phyloP scores from a whole-genome alignment of 2,888 invertebrate species.

The Cerastis leucographa region DNA sequence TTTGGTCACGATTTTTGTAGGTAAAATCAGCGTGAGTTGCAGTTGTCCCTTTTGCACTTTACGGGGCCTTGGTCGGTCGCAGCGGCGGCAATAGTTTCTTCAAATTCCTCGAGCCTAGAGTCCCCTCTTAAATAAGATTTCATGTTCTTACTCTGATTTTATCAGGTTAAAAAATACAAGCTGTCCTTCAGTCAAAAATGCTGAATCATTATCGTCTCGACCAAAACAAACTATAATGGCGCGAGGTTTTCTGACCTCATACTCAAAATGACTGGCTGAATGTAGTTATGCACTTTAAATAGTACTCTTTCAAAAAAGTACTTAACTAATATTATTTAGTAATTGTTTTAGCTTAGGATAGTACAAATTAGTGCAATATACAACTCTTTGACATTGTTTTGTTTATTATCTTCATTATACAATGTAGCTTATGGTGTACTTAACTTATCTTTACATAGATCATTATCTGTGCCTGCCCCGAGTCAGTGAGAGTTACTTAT shows the following conservation, averaged over 20 bases:
- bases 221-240: neutral
- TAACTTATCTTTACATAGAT: slow-evolving; percentile 29
- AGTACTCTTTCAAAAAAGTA: slow-evolving; percentile 61
- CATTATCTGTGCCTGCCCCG: slow-evolving; percentile 29
- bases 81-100: too few species aligned
- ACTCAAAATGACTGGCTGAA: neutral
- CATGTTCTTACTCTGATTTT: neutral
- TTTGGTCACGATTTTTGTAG: too few species aligned
- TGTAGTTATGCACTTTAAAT: slow-evolving; percentile 25
- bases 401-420: slow-evolving; percentile 24
- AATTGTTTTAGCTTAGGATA: slow-evolving; percentile 67
- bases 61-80: too few species aligned
- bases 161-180: neutral
- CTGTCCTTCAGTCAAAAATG: neutral
- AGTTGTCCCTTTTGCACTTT: too few species aligned
- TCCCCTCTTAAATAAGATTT: too few species aligned
- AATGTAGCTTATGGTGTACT: slow-evolving; percentile 51
- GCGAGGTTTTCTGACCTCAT: neutral
- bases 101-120: too few species aligned
- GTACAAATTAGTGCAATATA: slow-evolving; percentile 77
- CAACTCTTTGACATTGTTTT: slow-evolving; percentile 54
- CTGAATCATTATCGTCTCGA: neutral
- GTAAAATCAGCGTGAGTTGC: too few species aligned
- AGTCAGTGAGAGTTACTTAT: slow-evolving; percentile 15
- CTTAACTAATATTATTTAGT: slow-evolving; percentile 66